These are phyloP conservation scores for Enteromius trimaculatus DNA, from an alignment of 2,797 vertebrate species.

Conservation along the genomic window DNA sequence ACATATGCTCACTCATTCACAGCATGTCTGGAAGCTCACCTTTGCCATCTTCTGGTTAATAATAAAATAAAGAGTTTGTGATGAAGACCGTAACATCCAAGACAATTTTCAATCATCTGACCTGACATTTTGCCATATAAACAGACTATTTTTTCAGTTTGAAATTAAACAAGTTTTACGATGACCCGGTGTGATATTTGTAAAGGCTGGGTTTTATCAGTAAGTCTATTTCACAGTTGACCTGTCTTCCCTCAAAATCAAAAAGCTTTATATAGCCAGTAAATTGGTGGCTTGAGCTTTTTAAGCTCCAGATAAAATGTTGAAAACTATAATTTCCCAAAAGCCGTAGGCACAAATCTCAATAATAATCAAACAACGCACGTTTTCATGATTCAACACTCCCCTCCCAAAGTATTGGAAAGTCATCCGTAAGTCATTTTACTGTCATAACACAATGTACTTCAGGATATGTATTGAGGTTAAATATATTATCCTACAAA, in stretches of 20 bases:
- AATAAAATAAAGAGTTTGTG: background rate
- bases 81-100: background rate
- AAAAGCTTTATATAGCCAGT: constrained; percentile 25
- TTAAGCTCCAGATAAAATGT: background rate
- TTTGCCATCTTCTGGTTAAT: constrained; percentile 49
- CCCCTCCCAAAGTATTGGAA: background rate
- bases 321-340: constrained; percentile 5
- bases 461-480: background rate
- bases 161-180: background rate
- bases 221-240: constrained; percentile 31
- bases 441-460: background rate
- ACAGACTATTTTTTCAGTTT: background rate
- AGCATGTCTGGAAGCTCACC: constrained; percentile 29
- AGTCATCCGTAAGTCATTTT: background rate
- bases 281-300: constrained; percentile 2
- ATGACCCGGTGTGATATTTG: constrained; percentile 8
- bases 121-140: constrained; percentile 21
- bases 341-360: background rate
- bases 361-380: background rate
- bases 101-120: background rate
- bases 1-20: constrained; percentile 1
- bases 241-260: background rate
- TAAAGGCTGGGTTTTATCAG: constrained; percentile 19
- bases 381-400: background rate
- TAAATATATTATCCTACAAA: background rate